Conservation (phyloP, 2,113 vertebrate genomes). For the Centropus unirufus region DNA sequence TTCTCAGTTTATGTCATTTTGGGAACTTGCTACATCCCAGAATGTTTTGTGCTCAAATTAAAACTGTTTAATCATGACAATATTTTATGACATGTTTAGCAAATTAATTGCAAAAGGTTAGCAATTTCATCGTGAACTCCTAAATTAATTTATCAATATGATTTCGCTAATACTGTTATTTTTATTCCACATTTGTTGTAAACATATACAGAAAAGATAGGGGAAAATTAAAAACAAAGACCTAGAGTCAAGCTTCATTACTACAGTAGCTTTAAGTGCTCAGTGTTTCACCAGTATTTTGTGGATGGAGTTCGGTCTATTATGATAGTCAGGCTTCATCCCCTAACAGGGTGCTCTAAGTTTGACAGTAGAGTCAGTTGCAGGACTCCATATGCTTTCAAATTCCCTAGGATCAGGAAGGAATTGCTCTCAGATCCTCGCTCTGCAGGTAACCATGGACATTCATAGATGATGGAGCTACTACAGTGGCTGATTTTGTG, state of each 20-base stretch:
- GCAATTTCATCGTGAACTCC: background rate
- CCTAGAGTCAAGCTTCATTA: background rate
- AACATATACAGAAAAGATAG: background rate
- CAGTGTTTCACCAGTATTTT: background rate
- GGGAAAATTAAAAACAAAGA: background rate
- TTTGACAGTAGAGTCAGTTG: background rate
- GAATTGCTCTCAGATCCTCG: background rate
- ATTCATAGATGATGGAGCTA: background rate
- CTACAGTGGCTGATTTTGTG: background rate
- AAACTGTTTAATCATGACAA: constrained; percentile 1
- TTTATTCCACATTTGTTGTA: background rate
- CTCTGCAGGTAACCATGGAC: background rate
- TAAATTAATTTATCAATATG: background rate
- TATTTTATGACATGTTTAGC: constrained; percentile 4
- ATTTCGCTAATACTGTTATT: background rate
- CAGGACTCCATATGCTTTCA: background rate
- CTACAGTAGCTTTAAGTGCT: background rate
- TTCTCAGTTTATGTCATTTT: constrained; percentile 33
- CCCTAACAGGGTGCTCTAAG: background rate
- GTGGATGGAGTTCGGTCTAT: background rate
- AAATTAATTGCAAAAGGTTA: constrained; percentile 11
- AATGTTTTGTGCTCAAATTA: background rate
- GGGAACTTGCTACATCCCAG: background rate
- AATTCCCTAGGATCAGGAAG: background rate
- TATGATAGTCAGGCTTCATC: background rate